phyloP scores from a whole-genome alignment of 1,140 invertebrate species.

The Pseudobourletiella spinata region DNA sequence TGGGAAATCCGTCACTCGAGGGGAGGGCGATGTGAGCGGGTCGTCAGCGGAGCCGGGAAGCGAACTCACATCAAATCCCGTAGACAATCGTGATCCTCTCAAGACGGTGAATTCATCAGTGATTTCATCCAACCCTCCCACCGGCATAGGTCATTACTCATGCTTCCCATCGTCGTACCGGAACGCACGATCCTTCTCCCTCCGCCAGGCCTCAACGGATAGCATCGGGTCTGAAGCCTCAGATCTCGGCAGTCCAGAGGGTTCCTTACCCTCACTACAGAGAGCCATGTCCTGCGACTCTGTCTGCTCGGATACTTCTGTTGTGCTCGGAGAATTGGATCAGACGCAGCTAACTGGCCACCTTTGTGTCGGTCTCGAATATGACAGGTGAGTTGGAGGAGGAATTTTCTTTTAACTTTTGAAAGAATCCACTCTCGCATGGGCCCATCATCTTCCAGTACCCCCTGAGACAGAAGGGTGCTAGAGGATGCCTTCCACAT shows the following conservation, averaged over 20 bases:
- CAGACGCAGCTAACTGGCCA: conserved; percentile 59
- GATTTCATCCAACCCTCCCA: not conserved
- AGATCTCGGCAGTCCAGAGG: conserved; percentile 37
- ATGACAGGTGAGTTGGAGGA: conserved; percentile 67
- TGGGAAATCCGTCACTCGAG: not conserved
- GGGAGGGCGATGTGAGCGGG: not conserved
- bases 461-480: no score
- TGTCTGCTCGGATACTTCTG: conserved; percentile 69
- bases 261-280: conserved; percentile 42
- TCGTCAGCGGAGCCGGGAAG: not conserved
- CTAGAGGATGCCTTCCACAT: no score
- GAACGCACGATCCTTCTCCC: conserved; percentile 28
- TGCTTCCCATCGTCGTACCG: not conserved
- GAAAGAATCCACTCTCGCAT: no score
- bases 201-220: conserved; percentile 31
- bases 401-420: no score
- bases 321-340: conserved; percentile 59
- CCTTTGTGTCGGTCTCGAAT: conserved; percentile 65
- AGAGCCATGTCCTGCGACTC: conserved; percentile 71
- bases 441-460: no score
- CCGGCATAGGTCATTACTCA: not conserved
- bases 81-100: not conserved
- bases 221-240: conserved; percentile 29
- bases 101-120: not conserved
- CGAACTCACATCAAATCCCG: not conserved